Percentiles rank a stretch among this genome's conserved stretches.
Conservation (phyloP, 2,888 invertebrate genomes). For the Notodromas monacha region DNA sequence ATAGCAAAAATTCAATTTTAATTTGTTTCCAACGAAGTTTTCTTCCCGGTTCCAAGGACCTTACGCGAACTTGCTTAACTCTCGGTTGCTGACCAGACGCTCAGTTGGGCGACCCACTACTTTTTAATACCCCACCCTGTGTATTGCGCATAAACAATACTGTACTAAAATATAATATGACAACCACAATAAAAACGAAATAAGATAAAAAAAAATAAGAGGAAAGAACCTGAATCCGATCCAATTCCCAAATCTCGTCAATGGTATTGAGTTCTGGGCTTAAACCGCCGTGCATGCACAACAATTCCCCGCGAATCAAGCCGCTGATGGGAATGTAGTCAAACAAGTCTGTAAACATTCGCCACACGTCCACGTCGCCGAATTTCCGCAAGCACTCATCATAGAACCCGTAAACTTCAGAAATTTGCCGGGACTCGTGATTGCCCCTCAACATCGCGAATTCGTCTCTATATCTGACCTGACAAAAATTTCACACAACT, state of each 20-base stretch:
- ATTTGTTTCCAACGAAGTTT: too few relatives aligned
- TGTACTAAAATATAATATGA: too few relatives aligned
- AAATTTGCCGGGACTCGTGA: slow-evolving; percentile 95
- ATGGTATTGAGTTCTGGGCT: slow-evolving; percentile 96
- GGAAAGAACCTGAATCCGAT: slow-evolving; percentile 85
- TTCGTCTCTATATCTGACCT: slow-evolving; percentile 90
- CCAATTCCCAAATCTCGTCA: slow-evolving; percentile 91
- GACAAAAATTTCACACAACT: too few relatives aligned
- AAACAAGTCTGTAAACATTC: slow-evolving; percentile 97
- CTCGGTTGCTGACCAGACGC: too few relatives aligned
- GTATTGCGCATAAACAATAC: too few relatives aligned
- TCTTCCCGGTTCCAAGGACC: too few relatives aligned
- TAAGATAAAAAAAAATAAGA: too few relatives aligned
- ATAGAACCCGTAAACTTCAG: slow-evolving; percentile 96
- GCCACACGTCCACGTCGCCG: slow-evolving; percentile 98
- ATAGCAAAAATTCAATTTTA: too few relatives aligned
- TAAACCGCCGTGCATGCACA: slow-evolving; percentile 93
- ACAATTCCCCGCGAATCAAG: slow-evolving; percentile 89
- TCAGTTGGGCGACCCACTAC: too few relatives aligned
- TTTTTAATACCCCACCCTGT: too few relatives aligned
- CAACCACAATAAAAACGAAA: too few relatives aligned
- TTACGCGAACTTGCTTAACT: too few relatives aligned
- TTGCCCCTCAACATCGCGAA: slow-evolving; percentile 97
- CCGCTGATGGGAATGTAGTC: slow-evolving; percentile 96
- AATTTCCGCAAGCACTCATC: slow-evolving; percentile 97